Evolutionary conservation across 2,888 invertebrate species (phyloP), one percentile per base, ranked within the genome.

Genomic region (Exephanes ischioxanthus): DNA sequence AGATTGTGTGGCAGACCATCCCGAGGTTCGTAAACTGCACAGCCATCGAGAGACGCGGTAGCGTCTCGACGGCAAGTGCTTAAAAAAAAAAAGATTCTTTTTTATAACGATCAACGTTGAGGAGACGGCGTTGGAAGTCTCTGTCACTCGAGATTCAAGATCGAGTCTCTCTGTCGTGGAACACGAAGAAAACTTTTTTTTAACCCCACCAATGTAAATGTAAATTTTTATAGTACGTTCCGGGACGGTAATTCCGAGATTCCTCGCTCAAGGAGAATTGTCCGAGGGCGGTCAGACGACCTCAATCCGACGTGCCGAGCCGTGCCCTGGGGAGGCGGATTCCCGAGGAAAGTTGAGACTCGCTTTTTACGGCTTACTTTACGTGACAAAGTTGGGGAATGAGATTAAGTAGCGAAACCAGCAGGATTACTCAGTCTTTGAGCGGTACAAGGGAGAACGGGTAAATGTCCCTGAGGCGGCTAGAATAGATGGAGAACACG

Each of bases 401-500:
- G 33, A 61, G 68, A 75, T 83, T 83, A 75, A 83, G 73, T 68
- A 45, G 55, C 68, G 73, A 53, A 19, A 68, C 51, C n/a, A 68
- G 41, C 37, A 9, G 61, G 53, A 61, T 79, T 26, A 45, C 71
- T 77, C 72, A 22, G 79, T 63, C 73, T 30, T 14, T 58, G 67
- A 22, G 51, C 26, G 58, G 11, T 67, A 7, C 30, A 37, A 11
- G 16, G 45, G 19, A 26, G 22, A 63, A 68, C 51, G 41, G n/a
- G 45, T 26, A 51, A 67, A 19, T 78, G 51, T 45, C 37, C 48
- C 11, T 37, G 55, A 66, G 22, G 19, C n/a, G 26, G 26, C 22
- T 3, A 16, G 1, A 33, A 11, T 3, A 6, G 1, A n/a, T 26
- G 4, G 11, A 11, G 58, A 22, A 11, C 19, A 3, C 26, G 26